These are phyloP conservation scores for Schizopygopsis pylzovi DNA, from an alignment of 2,797 vertebrate species.

Conservation along the genomic window DNA sequence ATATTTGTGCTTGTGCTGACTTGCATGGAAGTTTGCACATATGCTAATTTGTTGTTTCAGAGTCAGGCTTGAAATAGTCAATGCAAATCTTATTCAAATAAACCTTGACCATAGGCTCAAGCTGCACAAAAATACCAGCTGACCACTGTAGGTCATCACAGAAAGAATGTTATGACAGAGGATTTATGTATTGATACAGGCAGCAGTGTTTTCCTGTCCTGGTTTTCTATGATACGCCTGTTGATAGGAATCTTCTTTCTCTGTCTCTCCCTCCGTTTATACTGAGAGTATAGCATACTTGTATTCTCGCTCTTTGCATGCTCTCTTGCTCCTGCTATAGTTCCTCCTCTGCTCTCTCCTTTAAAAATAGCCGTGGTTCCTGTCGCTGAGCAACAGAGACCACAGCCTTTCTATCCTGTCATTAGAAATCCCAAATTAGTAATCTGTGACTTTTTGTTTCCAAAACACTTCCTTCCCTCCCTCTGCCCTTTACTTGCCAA, in stretches of 20 bases:
- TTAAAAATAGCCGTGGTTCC: constrained; percentile 77
- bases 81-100: constrained; percentile 76
- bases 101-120: constrained; percentile 13
- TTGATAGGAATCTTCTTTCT: not conserved
- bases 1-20: not conserved
- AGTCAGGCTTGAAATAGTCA: constrained; percentile 34
- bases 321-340: not conserved
- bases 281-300: constrained; percentile 56
- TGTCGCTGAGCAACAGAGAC: constrained; percentile 77
- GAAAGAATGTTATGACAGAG: not conserved
- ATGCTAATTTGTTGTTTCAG: constrained; percentile 51
- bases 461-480: constrained; percentile 15
- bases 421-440: constrained; percentile 76
- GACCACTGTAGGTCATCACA: constrained; percentile 9
- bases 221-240: constrained; percentile 33
- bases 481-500: constrained; percentile 8
- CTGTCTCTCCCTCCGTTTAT: constrained; percentile 39
- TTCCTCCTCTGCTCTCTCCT: constrained; percentile 65
- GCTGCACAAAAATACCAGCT: not conserved
- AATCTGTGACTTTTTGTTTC: constrained; percentile 23
- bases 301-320: constrained; percentile 9
- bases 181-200: not conserved
- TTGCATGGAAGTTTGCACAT: constrained; percentile 17
- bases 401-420: constrained; percentile 79
- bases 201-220: constrained; percentile 1